A percentile compares a stretch with the other conserved stretches of the same genome.
Evolutionary conservation across 2,888 invertebrate genomes (phyloP).

Genomic region (Glyphotaelius pellucidus): DNA sequence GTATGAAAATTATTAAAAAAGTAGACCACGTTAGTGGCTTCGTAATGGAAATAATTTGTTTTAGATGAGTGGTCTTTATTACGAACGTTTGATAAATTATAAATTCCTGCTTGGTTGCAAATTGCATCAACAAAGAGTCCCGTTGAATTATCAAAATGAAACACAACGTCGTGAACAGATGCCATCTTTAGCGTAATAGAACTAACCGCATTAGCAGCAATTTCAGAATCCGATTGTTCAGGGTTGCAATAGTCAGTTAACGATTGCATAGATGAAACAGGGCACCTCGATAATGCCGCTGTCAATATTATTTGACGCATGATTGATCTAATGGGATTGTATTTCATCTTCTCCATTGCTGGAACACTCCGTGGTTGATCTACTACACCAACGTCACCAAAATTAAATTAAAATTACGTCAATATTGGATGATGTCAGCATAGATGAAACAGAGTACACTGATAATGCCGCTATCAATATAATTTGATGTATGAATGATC

Average conservation of each 20-base stretch:
- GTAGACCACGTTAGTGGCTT: not conserved
- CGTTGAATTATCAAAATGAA: not conserved
- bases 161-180: not conserved
- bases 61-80: not conserved
- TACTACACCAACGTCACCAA: too few species aligned
- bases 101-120: not conserved
- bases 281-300: not conserved
- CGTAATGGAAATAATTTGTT: not conserved
- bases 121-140: not conserved
- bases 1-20: not conserved
- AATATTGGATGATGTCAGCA: too few species aligned
- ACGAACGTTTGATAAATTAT: not conserved
- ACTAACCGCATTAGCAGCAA: not conserved
- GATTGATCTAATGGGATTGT: not conserved
- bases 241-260: not conserved
- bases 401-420: too few species aligned
- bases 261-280: not conserved
- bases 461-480: not conserved
- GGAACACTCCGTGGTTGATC: not conserved
- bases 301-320: not conserved
- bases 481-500: not conserved
- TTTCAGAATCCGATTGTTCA: not conserved
- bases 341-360: not conserved
- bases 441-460: not conserved
- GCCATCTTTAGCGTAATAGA: not conserved